Conservation (phyloP, 2,888 invertebrate species). For the Hyposoter didymator region DNA sequence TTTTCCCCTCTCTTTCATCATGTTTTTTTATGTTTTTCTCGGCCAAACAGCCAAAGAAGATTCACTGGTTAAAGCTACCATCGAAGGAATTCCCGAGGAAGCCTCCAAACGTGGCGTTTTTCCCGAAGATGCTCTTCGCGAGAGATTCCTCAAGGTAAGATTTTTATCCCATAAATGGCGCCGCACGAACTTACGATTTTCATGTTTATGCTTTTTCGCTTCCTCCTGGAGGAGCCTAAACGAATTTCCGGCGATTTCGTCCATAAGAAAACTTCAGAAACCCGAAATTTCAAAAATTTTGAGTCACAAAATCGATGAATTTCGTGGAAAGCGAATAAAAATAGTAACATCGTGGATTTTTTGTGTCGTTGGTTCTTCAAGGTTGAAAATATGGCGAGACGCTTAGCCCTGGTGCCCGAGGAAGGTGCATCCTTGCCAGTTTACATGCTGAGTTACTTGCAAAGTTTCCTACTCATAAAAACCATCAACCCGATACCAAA, state of each 20-base stretch:
- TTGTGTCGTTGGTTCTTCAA: slow-evolving; percentile 70
- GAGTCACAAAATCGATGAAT: background rate
- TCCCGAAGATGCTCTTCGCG: slow-evolving; percentile 94
- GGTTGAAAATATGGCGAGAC: slow-evolving; percentile 92
- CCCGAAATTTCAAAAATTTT: background rate
- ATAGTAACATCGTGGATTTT: background rate
- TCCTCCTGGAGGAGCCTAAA: background rate
- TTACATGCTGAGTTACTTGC: slow-evolving; percentile 94
- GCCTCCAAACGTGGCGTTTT: slow-evolving; percentile 93
- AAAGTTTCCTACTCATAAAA: slow-evolving; percentile 92
- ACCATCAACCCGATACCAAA: slow-evolving; percentile 89
- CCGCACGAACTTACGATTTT: background rate
- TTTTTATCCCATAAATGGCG: background rate
- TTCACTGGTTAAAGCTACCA: slow-evolving; percentile 91
- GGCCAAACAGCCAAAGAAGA: slow-evolving; percentile 88
- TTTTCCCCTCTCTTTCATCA: background rate
- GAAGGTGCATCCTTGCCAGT: slow-evolving; percentile 93
- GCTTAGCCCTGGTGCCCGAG: slow-evolving; percentile 94
- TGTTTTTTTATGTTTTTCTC: slow-evolving; percentile 9
- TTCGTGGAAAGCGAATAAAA: background rate
- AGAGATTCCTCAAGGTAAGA: slow-evolving; percentile 90
- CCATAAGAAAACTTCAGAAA: background rate
- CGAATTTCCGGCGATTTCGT: background rate
- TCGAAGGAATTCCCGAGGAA: slow-evolving; percentile 91
- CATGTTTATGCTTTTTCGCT: background rate